Conservation (phyloP, 2,888 invertebrate genomes). For the Trichogramma dendrolimi region DNA sequence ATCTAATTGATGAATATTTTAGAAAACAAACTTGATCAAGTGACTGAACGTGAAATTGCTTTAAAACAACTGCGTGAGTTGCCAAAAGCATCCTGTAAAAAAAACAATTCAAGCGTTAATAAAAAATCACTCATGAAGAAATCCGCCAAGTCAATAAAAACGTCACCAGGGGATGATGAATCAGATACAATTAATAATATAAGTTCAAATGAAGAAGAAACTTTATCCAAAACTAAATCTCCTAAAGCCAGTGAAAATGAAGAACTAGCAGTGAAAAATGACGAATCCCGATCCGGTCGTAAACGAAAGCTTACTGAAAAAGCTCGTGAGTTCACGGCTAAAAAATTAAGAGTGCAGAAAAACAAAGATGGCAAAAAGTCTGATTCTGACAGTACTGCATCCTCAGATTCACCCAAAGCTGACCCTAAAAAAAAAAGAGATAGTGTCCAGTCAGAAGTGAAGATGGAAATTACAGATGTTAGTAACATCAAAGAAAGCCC, state of each 20-base stretch:
- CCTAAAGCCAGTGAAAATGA: not conserved
- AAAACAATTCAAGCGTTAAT: slow-evolving; percentile 22
- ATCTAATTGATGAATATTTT: not conserved
- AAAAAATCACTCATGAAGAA: slow-evolving; percentile 17
- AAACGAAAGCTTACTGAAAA: slow-evolving; percentile 49
- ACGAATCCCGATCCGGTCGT: slow-evolving; percentile 47
- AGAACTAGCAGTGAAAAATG: slow-evolving; percentile 23
- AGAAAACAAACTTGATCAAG: slow-evolving; percentile 47
- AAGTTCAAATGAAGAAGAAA: not conserved
- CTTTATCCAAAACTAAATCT: not conserved
- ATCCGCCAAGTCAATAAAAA: not conserved
- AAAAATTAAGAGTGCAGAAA: too few relatives aligned
- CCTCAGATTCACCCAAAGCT: too few relatives aligned
- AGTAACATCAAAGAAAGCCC: slow-evolving; percentile 35
- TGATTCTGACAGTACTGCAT: too few relatives aligned
- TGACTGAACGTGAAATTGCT: slow-evolving; percentile 56
- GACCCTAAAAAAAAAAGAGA: too few relatives aligned
- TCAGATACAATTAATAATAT: not conserved
- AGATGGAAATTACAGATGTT: too few relatives aligned
- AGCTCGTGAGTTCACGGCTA: slow-evolving; percentile 29
- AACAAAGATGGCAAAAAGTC: too few relatives aligned
- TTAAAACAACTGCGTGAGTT: slow-evolving; percentile 58
- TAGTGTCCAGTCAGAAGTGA: too few relatives aligned
- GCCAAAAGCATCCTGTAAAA: slow-evolving; percentile 43
- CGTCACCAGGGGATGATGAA: not conserved